Base-by-base conservation (phyloP, 1,140 invertebrate genomes). In the Leucophenga varia region DNA sequence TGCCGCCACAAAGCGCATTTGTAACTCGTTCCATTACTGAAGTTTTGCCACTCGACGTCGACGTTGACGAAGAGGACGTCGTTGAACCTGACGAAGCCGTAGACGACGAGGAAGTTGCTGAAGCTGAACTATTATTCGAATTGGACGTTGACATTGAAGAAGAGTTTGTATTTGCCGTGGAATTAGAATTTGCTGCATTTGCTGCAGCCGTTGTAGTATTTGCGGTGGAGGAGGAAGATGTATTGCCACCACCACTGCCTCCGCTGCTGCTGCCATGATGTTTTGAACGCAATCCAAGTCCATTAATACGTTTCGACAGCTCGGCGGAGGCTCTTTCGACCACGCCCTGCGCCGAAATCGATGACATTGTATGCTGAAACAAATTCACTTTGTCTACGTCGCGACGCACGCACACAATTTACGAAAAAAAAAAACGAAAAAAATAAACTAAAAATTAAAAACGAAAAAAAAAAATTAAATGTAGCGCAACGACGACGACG, bases 241-340 rank as follows among this genome's bases (percentile, higher is more conserved):
- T 28, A n/a, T 34, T 35, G 38, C 14, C 20, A 14, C 19, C 20
- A 25, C 35, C 21, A n/a, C 35, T 35, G 38, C 14, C 20, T 12
- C 19, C 20, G 25, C 35, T 22, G 59, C 58, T 59, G 44, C 80
- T 79, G 59, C 77, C 74, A 54, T 79, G 78, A 69, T 86, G 85
- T 61, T 87, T 86, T 49, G 85, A 81, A 50, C 88, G 81, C 53
- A 91, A 78, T 18, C 87, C 86, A 61, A 91, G 79, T 22, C 89
- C 90, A 69, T 90, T 92, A 77, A 93, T 92, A 55, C 90, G 84
- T 63, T 91, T 90, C 43, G 88, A 88, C 46, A 93, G 77, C 77
- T 93, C 90, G 43, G 89, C 89, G 54, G 89, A 91, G 57, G 90
- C 90, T 59, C 90, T 83, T 79, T 93, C 90, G 71, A 91, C 89